Evolutionary conservation across 2,113 vertebrate species (phyloP), one percentile per base, ranked within the genome.

Genomic region (Barnardius zonarius): DNA sequence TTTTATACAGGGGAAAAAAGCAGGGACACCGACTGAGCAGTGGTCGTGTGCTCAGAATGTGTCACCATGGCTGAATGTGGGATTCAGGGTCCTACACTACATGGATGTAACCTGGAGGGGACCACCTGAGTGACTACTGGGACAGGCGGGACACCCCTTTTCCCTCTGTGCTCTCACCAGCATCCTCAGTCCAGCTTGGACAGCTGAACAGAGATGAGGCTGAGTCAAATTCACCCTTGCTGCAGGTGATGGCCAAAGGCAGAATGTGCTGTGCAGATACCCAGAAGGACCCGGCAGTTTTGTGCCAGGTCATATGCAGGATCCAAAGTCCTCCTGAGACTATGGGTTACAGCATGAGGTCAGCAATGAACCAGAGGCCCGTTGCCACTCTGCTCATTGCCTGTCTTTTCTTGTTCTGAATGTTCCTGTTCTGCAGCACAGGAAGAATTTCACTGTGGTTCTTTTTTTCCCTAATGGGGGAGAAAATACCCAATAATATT

Each of bases 321-420:
- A 70, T 18, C 30, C 5, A 4, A 54, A 28, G 3, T 9, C 6
- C 17, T 75, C 37, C 52, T 61, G 78, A 52, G 46, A 11, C 28
- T 63, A 10, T 7, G 33, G 61, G 30, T 7, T 61, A 43, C 35
- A 48, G 35, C 3, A 1, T 8, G 23, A 17, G 41, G 5, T 22
- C 70, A 93, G 18, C 27, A 69, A 10, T 11, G 41, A 88, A 12
- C 18, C 81, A 70, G 19, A 7, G 9, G 25, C 31, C 39, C 48
- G 5, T 12, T 66, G 33, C 4, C 5, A 8, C 10, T 22, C 14
- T 46, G 19, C 35, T 25, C 6, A 3, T 3, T 22, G 5, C 7
- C 46, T 51, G 18, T 9, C 17, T 90, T 37, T 79, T 51, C 51
- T 51, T 43, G 22, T 55, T 62, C 61, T 76, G 52, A n/a, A 17